Evolutionary conservation across 2,888 invertebrate genomes (phyloP), one percentile per base, ranked within the genome.

Genomic region (Dolomedes plantarius): DNA sequence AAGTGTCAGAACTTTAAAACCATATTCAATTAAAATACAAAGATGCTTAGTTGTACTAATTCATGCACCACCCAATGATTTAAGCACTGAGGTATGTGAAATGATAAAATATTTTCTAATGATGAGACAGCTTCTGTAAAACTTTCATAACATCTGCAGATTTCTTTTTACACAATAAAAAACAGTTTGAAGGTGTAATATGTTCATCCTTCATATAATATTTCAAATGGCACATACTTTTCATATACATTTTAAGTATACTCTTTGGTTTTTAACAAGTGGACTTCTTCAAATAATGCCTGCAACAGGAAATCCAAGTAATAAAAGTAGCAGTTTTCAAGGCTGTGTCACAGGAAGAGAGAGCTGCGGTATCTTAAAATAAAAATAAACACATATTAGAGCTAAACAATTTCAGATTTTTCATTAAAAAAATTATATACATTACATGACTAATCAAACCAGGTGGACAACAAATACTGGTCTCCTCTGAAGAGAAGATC

Each of bases 261-360:
- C 67, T 77, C 83, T 85, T 85, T 85, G 83, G 83, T 85, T 73
- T 50, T n/a, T 29, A 76, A 71, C 69, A 64, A 31, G 23, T 67
- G 41, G 39, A 32, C 29, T 62, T 41, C 11, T 5, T 36, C 13
- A 13, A n/a, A 36, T 62, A 73, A 73, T 72, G 76, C 77, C 65
- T 56, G n/a, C 56, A 65, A 73, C 28, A 67, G 83, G 77, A 77
- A 77, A 76, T 69, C 69, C 75, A 39, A 23, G 65, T 65, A 23
- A 56, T 11, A 31, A 36, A 32, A 68, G 23, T n/a, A 32, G 29
- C 7, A 46, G n/a, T 11, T 85, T 69, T 69, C 77, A 85, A 77
- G 77, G 72, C 27, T 68, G 83, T 64, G 83, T 72, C 68, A 77
- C 83, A 73, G 83, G 76, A 32, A 73, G 83, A 62, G 74, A 69